Base-by-base conservation (phyloP, 1,140 invertebrate species). In the Coelopa frigida region DNA sequence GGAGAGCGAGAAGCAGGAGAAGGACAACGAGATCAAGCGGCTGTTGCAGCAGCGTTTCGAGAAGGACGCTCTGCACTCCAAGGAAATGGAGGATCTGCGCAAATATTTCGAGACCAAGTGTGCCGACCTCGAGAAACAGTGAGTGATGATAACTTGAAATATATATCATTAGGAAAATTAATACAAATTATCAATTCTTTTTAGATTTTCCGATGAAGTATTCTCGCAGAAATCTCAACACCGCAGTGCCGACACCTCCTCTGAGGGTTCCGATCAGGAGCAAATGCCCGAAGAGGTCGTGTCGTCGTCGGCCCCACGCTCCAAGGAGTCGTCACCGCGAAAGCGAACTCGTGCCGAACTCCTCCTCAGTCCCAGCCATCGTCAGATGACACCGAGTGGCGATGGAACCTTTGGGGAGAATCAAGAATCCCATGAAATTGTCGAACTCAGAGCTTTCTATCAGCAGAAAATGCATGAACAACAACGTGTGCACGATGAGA, bases 81-180 rank as follows among this genome's bases (percentile, higher is more conserved):
- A 79, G 44, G 82, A 88, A 59, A 81, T 87, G 78, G 83, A 86
- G 58, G 82, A 87, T 51, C 55, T 87, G 17, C 73, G 84, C 35
- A 83, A 76, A 2, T 88, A 86, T 55, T 88, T 86, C 57, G 84
- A 87, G 50, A 74, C 82, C 58, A 85, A 85, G 60, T 87, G 83
- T 58, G 73, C 78, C 0, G 81, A 86, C 52, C 75, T 87, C 66
- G 82, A 85, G 61, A 83, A 84, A 56, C 80, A 85, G 73, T 85
- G 65, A 72, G 71, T 53, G n/a, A 22, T n/a, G 14, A 17, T 39
- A 5, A 17, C 6, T 4, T 37, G 12, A 14, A 14, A 37, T 37
- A 2, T 37, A 10, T n/a, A n/a, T n/a, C 24, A 8, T 37, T 15
- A 37, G 17, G 10, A 11, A 15, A 45, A 10, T 39, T 35, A 32